Evolutionary conservation across 2,888 invertebrate species (phyloP).

Genomic region (Lathronympha strigana): DNA sequence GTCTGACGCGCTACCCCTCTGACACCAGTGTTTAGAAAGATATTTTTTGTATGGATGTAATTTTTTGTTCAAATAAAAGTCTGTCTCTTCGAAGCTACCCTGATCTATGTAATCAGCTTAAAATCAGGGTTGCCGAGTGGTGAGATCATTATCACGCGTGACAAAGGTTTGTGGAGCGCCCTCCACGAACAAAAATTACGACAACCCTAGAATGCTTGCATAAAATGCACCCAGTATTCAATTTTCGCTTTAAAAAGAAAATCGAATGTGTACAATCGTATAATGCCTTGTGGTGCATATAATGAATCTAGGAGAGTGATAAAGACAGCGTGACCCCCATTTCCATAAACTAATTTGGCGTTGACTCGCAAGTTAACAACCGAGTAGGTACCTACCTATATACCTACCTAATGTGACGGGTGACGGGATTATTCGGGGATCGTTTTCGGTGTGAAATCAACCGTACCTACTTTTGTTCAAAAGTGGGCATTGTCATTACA

Average conservation of each 20-base stretch:
- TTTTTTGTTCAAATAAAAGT: too few species aligned
- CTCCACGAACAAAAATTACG: conserved; percentile 17
- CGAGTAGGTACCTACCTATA: too few species aligned
- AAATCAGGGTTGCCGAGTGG: conserved; percentile 20
- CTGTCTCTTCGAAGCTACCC: too few species aligned
- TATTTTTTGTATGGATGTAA: too few species aligned
- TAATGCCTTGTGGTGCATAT: background rate
- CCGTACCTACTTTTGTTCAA: conserved; percentile 19
- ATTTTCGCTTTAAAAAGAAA: background rate
- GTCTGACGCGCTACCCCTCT: too few species aligned
- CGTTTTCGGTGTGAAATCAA: conserved; percentile 22
- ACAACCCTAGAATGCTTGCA: conserved; percentile 4
- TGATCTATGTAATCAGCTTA: conserved; percentile 11
- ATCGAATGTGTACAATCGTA: background rate
- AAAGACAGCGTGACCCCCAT: background rate
- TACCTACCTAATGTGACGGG: too few species aligned
- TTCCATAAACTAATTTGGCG: background rate
- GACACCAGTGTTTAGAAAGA: too few species aligned
- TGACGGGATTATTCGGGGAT: conserved; percentile 16
- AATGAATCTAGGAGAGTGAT: background rate
- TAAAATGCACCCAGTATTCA: conserved; percentile 2
- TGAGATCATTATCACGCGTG: conserved; percentile 15
- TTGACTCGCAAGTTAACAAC: too few species aligned
- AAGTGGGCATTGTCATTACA: conserved; percentile 17
- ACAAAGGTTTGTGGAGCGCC: conserved; percentile 9